Base-by-base conservation (phyloP, 2,113 vertebrate genomes). In the Cervus canadensis region DNA sequence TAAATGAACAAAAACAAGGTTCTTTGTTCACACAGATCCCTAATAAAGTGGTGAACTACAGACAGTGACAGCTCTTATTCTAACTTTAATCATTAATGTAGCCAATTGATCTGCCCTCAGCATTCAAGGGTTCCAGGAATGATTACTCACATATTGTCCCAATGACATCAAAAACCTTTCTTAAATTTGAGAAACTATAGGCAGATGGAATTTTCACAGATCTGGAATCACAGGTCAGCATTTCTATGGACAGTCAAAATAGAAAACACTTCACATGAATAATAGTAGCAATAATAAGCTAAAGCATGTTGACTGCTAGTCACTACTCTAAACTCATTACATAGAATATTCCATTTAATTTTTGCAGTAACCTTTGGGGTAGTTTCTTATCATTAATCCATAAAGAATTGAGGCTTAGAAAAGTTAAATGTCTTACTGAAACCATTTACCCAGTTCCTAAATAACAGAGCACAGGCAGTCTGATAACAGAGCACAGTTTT, bases 111-210 rank as follows among this genome's bases (percentile, higher is more conserved):
- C 43, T 60, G 11, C 36, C 67, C 64, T 36, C 64, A 79, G 74
- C 17, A 82, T 54, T 85, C 82, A 93, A 81, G 7, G 26, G 0
- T 43, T 93, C 60, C 83, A 64, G 50, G 59, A 95, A 93, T 33
- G 3, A 54, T 74, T 91, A 43, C 8, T 86, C 21, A 60, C 11
- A 78, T 62, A 79, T 71, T 89, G 54, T 83, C 81, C 76, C 52
- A 87, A 21, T 52, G 36, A 93, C 93, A 87, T 23, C 30, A 64
- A 59, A 95, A 88, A 30, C 28, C 5, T 60, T 88, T 89, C 30
- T 94, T 95, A 95, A 84, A 93, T 86, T 79, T 81, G 19, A 86
- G n/a, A 93, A 93, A 88, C 87, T 43, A 4, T 76, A 96, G 71
- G 79, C 64, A 95, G 90, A 93, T 59, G n/a, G 43, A 15, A 67